Percentiles rank a stretch among this genome's conserved stretches.
Evolutionary conservation across 2,113 vertebrate genomes (phyloP).

Genomic region (Lichenostomus cassidix): DNA sequence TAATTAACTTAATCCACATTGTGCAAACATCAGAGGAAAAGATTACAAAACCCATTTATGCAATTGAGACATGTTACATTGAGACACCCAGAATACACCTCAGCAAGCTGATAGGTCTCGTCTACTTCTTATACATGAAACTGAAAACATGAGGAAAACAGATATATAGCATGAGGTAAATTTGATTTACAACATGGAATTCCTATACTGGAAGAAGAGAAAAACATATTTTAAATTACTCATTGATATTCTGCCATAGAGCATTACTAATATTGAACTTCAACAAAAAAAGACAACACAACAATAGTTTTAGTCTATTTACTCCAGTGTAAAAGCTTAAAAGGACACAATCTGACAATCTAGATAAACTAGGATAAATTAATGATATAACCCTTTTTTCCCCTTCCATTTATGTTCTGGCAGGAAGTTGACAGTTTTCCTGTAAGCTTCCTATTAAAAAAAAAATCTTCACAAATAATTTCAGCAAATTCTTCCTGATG

Average conservation of each 20-base stretch:
- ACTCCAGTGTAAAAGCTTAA: neutral
- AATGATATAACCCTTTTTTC: neutral
- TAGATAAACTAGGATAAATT: neutral
- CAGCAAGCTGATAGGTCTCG: neutral
- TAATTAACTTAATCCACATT: slow-evolving; percentile 51
- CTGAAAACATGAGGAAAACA: neutral
- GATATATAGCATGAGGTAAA: neutral
- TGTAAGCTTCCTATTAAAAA: neutral
- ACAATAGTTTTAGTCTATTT: neutral
- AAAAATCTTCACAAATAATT: neutral
- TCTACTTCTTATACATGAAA: neutral
- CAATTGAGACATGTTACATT: neutral
- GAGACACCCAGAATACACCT: neutral
- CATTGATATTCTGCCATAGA: neutral
- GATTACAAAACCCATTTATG: slow-evolving; percentile 40
- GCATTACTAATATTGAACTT: neutral
- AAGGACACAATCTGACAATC: neutral
- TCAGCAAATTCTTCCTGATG: neutral
- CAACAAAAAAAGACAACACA: neutral
- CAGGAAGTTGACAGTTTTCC: neutral
- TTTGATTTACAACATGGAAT: neutral
- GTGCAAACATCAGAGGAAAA: slow-evolving; percentile 23
- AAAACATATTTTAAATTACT: neutral
- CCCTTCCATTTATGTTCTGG: neutral
- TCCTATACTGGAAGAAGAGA: neutral